These are phyloP conservation scores for Saguinus imperator DNA, from an alignment of 2,113 vertebrate species.

Conservation along the genomic window DNA sequence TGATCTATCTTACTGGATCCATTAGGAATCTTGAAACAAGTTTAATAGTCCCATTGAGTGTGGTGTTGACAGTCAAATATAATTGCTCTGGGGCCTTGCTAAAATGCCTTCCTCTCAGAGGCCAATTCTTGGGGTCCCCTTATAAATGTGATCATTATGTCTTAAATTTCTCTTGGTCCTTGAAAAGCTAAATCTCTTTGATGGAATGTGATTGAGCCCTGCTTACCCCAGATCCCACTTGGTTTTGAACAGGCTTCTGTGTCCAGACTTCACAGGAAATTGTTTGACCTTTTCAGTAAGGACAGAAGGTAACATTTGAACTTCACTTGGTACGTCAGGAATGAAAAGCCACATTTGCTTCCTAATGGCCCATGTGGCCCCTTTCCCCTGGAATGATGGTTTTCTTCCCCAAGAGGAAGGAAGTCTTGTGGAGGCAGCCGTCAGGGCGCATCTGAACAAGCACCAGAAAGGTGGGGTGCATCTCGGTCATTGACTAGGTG, in stretches of 20 bases:
- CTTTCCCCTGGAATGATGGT: not conserved
- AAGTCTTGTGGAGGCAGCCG: not conserved
- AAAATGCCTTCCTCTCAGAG: not conserved
- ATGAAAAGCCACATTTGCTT: not conserved
- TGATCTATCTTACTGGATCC: too few species aligned
- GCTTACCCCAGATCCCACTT: not conserved
- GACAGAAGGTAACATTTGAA: not conserved
- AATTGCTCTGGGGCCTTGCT: not conserved
- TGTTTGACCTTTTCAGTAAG: not conserved
- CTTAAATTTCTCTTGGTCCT: not conserved
- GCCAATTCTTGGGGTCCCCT: not conserved
- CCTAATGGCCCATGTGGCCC: not conserved
- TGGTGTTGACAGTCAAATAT: not conserved
- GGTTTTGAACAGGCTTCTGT: not conserved
- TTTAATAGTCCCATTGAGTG: not conserved
- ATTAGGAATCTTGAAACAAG: not conserved
- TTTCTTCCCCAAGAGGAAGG: not conserved
- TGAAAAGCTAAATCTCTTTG: not conserved
- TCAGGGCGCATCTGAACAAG: not conserved
- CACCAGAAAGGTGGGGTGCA: not conserved
- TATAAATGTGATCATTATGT: not conserved
- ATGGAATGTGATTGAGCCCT: not conserved
- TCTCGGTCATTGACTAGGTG: not conserved
- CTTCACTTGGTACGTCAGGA: not conserved
- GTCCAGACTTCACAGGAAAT: not conserved